phyloP scores from a whole-genome alignment of 2,797 vertebrate genomes.

The Dendrocincla tyrannina region DNA sequence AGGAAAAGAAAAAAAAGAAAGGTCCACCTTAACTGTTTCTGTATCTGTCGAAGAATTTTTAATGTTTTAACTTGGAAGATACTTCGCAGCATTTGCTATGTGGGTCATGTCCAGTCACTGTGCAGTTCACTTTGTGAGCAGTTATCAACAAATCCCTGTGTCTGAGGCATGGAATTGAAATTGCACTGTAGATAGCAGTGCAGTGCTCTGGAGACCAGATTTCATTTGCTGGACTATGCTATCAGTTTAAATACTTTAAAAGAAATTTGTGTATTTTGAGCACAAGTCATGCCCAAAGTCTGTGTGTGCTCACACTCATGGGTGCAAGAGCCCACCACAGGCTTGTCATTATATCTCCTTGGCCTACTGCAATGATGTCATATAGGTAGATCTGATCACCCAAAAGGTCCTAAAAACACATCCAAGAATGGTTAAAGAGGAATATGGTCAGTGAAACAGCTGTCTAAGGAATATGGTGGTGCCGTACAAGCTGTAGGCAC shows the following conservation, averaged over 20 bases:
- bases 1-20: background rate
- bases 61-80: background rate
- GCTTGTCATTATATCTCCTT: background rate
- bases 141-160: background rate
- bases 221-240: background rate
- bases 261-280: background rate
- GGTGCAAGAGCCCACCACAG: background rate
- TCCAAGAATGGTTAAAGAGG: background rate
- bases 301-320: background rate
- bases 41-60: background rate
- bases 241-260: background rate
- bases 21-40: background rate
- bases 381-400: background rate
- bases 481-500: background rate
- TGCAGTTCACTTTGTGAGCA: background rate
- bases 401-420: background rate
- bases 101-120: background rate
- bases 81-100: background rate
- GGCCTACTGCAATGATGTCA: background rate
- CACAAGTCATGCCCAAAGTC: background rate
- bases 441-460: background rate
- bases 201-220: background rate
- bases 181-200: background rate
- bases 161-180: background rate
- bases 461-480: background rate